Percentiles rank a stretch among this genome's conserved stretches.
phyloP scores from a whole-genome alignment of 2,888 invertebrate species.

The Perdita meconis region DNA sequence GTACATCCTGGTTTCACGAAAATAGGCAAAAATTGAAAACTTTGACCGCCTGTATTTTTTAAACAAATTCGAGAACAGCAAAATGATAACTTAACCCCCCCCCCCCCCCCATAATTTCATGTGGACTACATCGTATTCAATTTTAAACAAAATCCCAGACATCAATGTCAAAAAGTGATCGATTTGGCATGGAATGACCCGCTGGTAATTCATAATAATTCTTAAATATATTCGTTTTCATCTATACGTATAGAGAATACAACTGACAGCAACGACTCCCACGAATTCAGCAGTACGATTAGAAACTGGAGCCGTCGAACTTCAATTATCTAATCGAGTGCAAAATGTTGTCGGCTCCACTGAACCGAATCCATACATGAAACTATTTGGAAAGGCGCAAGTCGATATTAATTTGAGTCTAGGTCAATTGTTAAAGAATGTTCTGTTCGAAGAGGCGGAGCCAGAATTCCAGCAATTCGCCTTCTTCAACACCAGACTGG shows the following conservation, averaged over 20 bases:
- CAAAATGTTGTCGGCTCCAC: conserved; percentile 90
- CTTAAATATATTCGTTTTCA: not conserved
- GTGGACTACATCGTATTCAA: too few relatives aligned
- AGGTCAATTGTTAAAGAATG: conserved; percentile 97
- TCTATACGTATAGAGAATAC: conserved; percentile 90
- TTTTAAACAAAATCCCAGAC: too few relatives aligned
- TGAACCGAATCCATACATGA: conserved; percentile 87
- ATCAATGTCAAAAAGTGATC: too few relatives aligned
- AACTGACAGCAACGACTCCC: conserved; percentile 98
- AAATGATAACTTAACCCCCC: too few relatives aligned
- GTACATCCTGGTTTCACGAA: too few relatives aligned
- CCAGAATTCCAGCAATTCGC: conserved; percentile 99
- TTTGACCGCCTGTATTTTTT: too few relatives aligned
- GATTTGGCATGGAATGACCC: too few relatives aligned
- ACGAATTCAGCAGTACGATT: conserved; percentile 98
- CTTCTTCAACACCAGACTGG: conserved; percentile 98
- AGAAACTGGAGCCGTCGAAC: conserved; percentile 97
- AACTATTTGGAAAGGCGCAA: conserved; percentile 92
- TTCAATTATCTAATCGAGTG: conserved; percentile 97
- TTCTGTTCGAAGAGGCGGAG: conserved; percentile 98
- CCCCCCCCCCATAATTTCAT: too few relatives aligned
- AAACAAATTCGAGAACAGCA: too few relatives aligned
- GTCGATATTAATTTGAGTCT: conserved; percentile 97
- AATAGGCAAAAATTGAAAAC: too few relatives aligned
- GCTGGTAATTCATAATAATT: not conserved